Evolutionary conservation across 2,888 invertebrate genomes (phyloP), one percentile per base, ranked within the genome.

Genomic region (Drosophila niveifrons): DNA sequence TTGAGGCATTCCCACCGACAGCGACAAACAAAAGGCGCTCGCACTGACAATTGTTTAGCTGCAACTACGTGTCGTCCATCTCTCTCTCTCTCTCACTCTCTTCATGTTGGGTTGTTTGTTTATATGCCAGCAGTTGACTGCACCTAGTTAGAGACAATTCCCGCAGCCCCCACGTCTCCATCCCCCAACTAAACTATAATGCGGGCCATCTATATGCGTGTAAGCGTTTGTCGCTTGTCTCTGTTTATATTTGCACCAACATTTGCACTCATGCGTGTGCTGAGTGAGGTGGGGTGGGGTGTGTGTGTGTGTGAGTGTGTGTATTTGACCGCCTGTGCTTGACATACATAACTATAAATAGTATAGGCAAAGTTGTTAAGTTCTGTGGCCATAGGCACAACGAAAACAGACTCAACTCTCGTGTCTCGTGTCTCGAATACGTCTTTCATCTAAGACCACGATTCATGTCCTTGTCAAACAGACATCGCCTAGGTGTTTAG

Each of bases 191-290:
- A 15, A 34, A 41, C 66, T 68, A 62, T 84, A 83, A 84, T 84
- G 89, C 87, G 87, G 89, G 84, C 79, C 79, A 83, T 84, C 81
- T 89, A 72, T 83, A 84, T 89, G 84, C 84, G 79, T 75, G 67
- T 81, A 84, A 85, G 76, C 78, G 89, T 75, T 71, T 72, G 70
- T 52, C 51, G 58, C 68, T 68, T 48, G 48, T 61, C 75, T 59
- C 75, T 80, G 80, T 75, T 72, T 71, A 67, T 73, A 71, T 73
- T 78, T 68, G 66, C 78, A 74, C 52, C 55, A 66, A 66, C 52
- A 72, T 66, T 65, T 63, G 52, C 62, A 55, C 55, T 29, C 17
- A 43, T 66, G 39, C 50, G 46, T 62, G 56, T 63, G 18, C 46
- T 39, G 53, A 55, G n/a, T n/a, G n/a, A 3, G 18, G 44, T 29